Evolutionary conservation across 1,140 invertebrate genomes (phyloP).

Genomic region (Hydropsyche tenuis): DNA sequence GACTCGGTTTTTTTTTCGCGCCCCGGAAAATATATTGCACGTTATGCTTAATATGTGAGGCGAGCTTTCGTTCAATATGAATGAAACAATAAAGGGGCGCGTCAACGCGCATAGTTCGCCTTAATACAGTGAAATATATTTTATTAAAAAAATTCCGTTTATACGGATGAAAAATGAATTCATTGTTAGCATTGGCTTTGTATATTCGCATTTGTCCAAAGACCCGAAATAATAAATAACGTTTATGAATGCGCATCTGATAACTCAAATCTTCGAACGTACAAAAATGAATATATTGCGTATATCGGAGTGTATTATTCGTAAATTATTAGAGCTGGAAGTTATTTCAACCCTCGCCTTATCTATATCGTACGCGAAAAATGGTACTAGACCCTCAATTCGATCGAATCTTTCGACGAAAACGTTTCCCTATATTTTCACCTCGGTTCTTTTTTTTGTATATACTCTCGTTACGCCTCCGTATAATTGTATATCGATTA

Average conservation of each 20-base stretch:
- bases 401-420: background rate
- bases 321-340: background rate
- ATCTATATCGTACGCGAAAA: background rate
- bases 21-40: background rate
- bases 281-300: conserved; percentile 3
- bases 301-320: background rate
- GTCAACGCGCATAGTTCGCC: background rate
- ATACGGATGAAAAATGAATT: too few relatives aligned
- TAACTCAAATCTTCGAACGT: background rate
- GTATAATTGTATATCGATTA: too few relatives aligned
- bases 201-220: too few relatives aligned
- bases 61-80: background rate
- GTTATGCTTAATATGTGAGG: background rate
- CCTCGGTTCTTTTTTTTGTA: too few relatives aligned
- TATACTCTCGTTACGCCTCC: too few relatives aligned
- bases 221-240: conserved; percentile 12
- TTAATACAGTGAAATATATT: background rate
- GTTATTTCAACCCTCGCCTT: conserved; percentile 10
- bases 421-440: background rate
- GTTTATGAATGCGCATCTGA: background rate
- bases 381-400: background rate
- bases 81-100: background rate
- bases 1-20: background rate
- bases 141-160: background rate
- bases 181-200: too few relatives aligned